Base-by-base conservation (phyloP, 2,113 vertebrate genomes). In the Tenebrosternarchus preto region DNA sequence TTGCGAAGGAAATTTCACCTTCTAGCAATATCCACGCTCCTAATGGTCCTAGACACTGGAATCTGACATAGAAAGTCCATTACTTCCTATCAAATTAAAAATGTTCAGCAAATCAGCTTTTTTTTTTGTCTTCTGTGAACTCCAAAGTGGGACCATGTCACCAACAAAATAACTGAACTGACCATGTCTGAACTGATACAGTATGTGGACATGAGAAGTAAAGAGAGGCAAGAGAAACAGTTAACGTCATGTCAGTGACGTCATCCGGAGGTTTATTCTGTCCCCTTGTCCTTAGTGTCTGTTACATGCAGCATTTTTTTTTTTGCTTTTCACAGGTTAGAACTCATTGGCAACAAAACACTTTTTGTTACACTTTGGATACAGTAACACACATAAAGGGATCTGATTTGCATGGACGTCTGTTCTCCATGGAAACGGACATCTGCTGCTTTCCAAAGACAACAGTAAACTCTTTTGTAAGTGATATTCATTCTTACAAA, bases 401-500 rank as follows among this genome's bases (percentile, higher is more conserved):
- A 31, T 46, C 8, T 1, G 15, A 80, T 68, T 76, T 73, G 67
- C 69, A 39, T 25, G 33, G 19, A 57, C 19, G 55, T 27, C 36
- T 57, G 53, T 56, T 75, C 73, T 80, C 73, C 20, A n/a, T 6
- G 22, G 64, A 39, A 68, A 87, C 82, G 84, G 81, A 79, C 59
- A 74, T 59, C 82, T 6, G 27, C 68, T 73, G 19, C 25, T 43
- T 36, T 27, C 80, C 73, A 72, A 69, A 81, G 68, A 85, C 55
- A 67, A 15, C 33, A 70, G 56, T 46, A 31, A 73, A 73, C 25
- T 57, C 50, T 71, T 80, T 84, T 83, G 78, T 79, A 86, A 83
- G 84, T 78, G 67, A 88, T 73, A 78, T 72, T 56, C 80, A 78
- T 76, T 86, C 87, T 91, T 89, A 88, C 82, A 79, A 78, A 73